phyloP scores from a whole-genome alignment of 2,888 invertebrate species.

The Axea sp. region DNA sequence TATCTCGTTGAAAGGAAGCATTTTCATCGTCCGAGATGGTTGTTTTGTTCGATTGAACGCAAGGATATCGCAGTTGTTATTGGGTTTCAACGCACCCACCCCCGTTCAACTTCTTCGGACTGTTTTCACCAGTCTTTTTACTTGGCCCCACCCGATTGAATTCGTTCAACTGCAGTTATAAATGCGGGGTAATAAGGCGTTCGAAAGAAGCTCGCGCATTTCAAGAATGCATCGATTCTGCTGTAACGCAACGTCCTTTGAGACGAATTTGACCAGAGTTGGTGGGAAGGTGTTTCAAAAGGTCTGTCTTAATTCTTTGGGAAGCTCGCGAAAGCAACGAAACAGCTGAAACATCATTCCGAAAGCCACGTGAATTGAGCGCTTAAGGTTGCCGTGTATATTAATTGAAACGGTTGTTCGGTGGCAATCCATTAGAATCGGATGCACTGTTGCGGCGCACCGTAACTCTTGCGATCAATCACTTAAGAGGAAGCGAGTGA shows the following conservation, averaged over 20 bases:
- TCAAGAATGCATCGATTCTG: too few relatives aligned
- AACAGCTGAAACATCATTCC: too few relatives aligned
- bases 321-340: too few relatives aligned
- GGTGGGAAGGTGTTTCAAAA: too few relatives aligned
- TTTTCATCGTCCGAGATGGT: conserved; percentile 27
- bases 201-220: too few relatives aligned
- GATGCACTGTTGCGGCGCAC: conserved; percentile 63
- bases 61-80: conserved; percentile 48
- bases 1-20: conserved; percentile 22
- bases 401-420: conserved; percentile 57
- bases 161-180: too few relatives aligned
- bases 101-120: too few relatives aligned
- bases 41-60: conserved; percentile 44
- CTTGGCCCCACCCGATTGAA: conserved; percentile 31
- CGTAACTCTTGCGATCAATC: conserved; percentile 68
- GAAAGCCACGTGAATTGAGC: conserved; percentile 43
- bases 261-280: too few relatives aligned
- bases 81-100: too few relatives aligned
- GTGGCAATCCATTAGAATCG: conserved; percentile 60
- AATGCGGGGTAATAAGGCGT: too few relatives aligned
- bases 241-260: too few relatives aligned
- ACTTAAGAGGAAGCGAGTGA: conserved; percentile 65
- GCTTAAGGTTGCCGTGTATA: conserved; percentile 30
- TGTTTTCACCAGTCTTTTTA: conserved; percentile 6
- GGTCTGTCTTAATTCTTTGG: too few relatives aligned